Conservation (phyloP, 2,888 invertebrate species). For the Caradrina clavipalpis region DNA sequence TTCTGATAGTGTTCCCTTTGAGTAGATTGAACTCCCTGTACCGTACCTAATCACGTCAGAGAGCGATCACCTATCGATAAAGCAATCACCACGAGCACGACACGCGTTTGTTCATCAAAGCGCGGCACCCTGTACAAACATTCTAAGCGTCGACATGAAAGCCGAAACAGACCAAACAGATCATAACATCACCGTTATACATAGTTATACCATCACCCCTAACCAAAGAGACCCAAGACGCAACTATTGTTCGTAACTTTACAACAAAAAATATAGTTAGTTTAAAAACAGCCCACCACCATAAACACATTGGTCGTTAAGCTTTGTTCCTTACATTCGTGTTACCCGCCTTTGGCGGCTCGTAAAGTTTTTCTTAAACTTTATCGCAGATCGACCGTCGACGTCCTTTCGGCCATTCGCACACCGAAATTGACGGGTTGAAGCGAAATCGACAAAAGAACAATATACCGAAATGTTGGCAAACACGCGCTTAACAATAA, state of each 20-base stretch:
- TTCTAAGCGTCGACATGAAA: conserved; percentile 32
- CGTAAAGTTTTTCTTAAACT: conserved; percentile 79
- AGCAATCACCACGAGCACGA: conserved; percentile 8
- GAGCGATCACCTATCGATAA: conserved; percentile 4
- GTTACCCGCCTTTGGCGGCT: conserved; percentile 81
- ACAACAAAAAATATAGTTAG: conserved; percentile 75
- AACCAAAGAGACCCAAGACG: conserved; percentile 59
- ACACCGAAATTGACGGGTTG: conserved; percentile 81
- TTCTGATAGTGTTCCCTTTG: too few species aligned
- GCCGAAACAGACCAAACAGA: conserved; percentile 39
- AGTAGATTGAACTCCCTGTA: too few species aligned
- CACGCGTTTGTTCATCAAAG: conserved; percentile 31
- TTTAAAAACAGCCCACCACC: conserved; percentile 70
- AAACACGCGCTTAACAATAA: conserved; percentile 76
- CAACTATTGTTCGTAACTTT: conserved; percentile 69
- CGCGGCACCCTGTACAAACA: conserved; percentile 22
- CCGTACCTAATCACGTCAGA: too few species aligned
- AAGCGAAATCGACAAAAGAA: conserved; percentile 73
- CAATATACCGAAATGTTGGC: conserved; percentile 79
- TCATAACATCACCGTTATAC: conserved; percentile 71
- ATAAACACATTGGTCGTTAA: conserved; percentile 82
- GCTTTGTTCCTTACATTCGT: conserved; percentile 79
- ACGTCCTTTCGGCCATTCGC: conserved; percentile 71
- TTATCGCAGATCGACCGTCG: conserved; percentile 71
- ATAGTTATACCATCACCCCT: conserved; percentile 71